Base-by-base conservation (phyloP, 2,888 invertebrate genomes). In the Cheilosia variabilis region DNA sequence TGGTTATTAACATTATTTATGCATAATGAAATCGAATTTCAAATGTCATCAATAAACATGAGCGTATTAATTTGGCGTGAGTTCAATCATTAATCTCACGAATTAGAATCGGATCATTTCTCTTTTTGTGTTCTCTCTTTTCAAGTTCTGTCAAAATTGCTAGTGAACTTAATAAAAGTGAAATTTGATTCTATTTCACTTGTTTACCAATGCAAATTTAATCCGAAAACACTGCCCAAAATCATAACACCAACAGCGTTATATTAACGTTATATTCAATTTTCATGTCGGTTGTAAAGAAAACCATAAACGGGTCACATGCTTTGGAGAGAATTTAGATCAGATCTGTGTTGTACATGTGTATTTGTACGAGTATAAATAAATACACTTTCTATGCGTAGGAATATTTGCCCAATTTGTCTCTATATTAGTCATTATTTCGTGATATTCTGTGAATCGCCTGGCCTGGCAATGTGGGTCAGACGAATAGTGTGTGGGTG, bases 161-260 rank as follows among this genome's bases (percentile, higher is more conserved):
- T 68, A 45, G 52, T 73, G 73, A 73, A 66, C 71, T 47, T 17
- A 79, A 79, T 69, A 75, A 79, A 69, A 84, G 83, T 84, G 83
- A 84, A 84, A 84, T 68, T 78, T 34, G 24, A 52, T 41, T 55
- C n/a, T 63, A 45, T 66, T 41, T 31, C 2, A 41, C 66, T 58
- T 68, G 60, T 52, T 76, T 34, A 68, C 60, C 58, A 68, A 77
- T 76, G 76, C 76, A 76, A 68, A 76, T 76, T 50, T 31, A 19
- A 52, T 58, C 27, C 37, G 1, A n/a, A 73, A 52, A 58, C 2
- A 13, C 41, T n/a, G 37, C 37, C 37, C 53, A 4, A 55, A n/a
- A 9, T 27, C 43, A 52, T 24, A 37, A 66, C 45, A 17, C 19
- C 65, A 62, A 43, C 53, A 10, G 31, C 19, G 9, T 10, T 58